Conservation (phyloP, 2,113 vertebrate species). For the Paradisaea rubra region DNA sequence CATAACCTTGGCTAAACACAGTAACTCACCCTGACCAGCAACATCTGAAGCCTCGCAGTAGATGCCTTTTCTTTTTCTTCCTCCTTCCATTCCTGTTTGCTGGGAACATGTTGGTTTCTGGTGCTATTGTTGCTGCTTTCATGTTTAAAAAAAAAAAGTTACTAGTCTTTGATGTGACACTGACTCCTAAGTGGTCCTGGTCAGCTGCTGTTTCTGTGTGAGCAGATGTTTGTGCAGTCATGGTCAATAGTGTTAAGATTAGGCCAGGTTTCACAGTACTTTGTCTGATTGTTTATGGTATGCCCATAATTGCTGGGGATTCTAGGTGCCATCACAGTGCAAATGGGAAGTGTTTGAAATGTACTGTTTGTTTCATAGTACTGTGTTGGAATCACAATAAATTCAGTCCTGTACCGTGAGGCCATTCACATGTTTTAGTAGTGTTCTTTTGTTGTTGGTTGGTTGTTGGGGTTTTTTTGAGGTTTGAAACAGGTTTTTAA, state of each 20-base stretch:
- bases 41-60: not conserved
- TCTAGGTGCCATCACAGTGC: not conserved
- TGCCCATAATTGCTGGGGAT: not conserved
- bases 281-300: not conserved
- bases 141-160: not conserved
- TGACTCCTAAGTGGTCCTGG: not conserved
- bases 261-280: not conserved
- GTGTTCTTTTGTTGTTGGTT: not conserved
- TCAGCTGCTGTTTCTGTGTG: not conserved
- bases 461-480: not conserved
- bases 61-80: not conserved
- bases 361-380: not conserved
- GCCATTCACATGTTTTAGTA: not conserved
- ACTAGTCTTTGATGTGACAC: not conserved
- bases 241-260: not conserved
- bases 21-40: not conserved
- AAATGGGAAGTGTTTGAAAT: not conserved
- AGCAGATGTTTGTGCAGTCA: constrained; percentile 13
- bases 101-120: not conserved
- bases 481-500: not conserved
- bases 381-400: not conserved
- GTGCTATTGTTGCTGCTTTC: not conserved
- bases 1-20: not conserved
- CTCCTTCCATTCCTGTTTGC: not conserved
- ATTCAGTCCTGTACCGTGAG: not conserved